Evolutionary conservation across 2,797 vertebrate species (phyloP), one percentile per base, ranked within the genome.

Genomic region (Acrocephalus scirpaceus): DNA sequence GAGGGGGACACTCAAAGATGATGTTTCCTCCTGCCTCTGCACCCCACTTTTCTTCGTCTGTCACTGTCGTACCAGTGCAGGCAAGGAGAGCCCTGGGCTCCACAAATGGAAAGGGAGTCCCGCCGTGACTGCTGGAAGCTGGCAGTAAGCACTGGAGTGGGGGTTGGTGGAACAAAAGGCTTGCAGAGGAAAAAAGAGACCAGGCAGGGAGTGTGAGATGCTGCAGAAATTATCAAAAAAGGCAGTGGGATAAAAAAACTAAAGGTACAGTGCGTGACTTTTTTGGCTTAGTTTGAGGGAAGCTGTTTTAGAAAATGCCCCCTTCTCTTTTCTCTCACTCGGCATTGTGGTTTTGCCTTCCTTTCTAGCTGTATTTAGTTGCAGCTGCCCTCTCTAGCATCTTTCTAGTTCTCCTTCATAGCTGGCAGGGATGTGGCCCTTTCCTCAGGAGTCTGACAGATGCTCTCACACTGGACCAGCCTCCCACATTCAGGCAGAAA

Each of bases 51-150:
- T 77, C 72, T 62, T 87, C 66, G 17, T 76, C 53, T 36, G 38
- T 47, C 57, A 7, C 53, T 9, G 1, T 40, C 0, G 0, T 45
- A 15, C 16, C 7, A 8, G 0, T 30, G 74, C 7, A 8, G 56
- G 34, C 38, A 38, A 8, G 3, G 5, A 64, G 61, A 74, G 57
- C 45, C 54, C 20, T 1, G 0, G 32, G 45, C 21, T n/a, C 50
- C 5, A 10, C 60, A 21, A 47, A 48, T 14, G 2, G 8, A 53
- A 67, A 44, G 61, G 23, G 48, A 61, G 44, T 50, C 47, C 23
- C 0, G 1, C 51, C 1, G 0, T 42, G 70, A 58, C 56, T 71
- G 44, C 80, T 70, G 7, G 3, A 72, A 77, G 53, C 82, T 57
- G 47, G 51, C 72, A 61, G 7, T 25, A 11, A 32, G 58, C 11